Evolutionary conservation across 2,113 vertebrate genomes (phyloP), one percentile per base, ranked within the genome.

Genomic region (Tragelaphus scriptus): DNA sequence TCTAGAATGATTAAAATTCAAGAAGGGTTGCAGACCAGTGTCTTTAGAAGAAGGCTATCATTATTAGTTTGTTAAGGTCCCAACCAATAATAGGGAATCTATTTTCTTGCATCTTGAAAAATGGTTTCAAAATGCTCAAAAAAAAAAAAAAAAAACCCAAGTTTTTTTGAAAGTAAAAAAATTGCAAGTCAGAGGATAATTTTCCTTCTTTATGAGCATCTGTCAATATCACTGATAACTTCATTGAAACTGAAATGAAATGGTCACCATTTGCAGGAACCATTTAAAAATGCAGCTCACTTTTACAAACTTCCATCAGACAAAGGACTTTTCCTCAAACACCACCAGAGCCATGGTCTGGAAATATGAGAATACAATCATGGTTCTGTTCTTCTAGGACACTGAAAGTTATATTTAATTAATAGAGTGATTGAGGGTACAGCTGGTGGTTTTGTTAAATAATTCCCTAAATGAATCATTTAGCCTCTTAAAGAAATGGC

Each of bases 101-200:
- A 40, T 75, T 40, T 75, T 91, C 94, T 95, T 89, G 6, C 19
- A 63, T 49, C 59, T 96, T 91, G 36, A 80, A 94, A 97, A 96
- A 56, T 91, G 36, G 1, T 79, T 97, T 94, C 36, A 94, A 90
- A 92, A 93, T 96, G 32, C 2, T 25, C 59, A 44, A 44, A 44
- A 44, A 44, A 44, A 44, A 44, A 44, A 44, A 44, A 44, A 44
- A 5, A 5, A 44, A 44, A 5, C 40, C 44, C 44, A 44, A 44
- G 44, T 44, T 44, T 44, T 44, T 44, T 44, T 5, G 44, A 44
- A 44, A 44, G 44, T 44, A 44, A 44, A 6, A 44, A 44, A 44
- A 44, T 6, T 5, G 44, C 44, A 44, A 44, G 44, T 44, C 44
- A 44, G 44, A 44, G 44, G 13, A 40, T 93, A 51, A 53, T 71